Evolutionary conservation across 1,140 invertebrate genomes (phyloP), one percentile per base, ranked within the genome.

Genomic region (Rhopalosiphum maidis): DNA sequence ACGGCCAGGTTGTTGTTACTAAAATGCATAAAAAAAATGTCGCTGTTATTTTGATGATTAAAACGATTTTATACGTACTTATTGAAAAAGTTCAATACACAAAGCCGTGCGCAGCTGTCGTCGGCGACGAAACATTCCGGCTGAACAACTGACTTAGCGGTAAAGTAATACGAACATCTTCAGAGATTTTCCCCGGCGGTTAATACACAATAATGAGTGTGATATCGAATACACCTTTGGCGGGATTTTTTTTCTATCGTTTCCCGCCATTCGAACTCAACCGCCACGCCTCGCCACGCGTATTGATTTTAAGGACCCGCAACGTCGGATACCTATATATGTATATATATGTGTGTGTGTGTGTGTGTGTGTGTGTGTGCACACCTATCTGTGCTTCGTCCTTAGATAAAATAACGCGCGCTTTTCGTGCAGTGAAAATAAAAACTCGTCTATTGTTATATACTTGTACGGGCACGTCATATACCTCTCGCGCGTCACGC

Each of bases 251-350:
- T 86, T 46, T 15, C 7, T 85, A 25, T 30, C 60, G 60, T 68
- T 68, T 68, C 60, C 60, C 83, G 22, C 83, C 85, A 46, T 86
- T 30, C 25, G 25, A n/a, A 86, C 30, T 46, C 41, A 30, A 46
- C 85, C 43, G 23, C 41, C 85, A 86, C 83, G 83, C 85, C 85
- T 86, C 25, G 5, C 85, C 25, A 86, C 85, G 15, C 85, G 85
- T 86, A 86, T 86, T 86, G 85, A 86, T 86, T 86, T 86, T 86
- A 46, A 86, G 37, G 30, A 86, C 83, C 22, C 83, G 25, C 41
- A 43, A 41, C 23, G 35, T 37, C 22, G 41, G 35, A 85, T 41
- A 25, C 82, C 22, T 37, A 9, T 37, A 22, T 7, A 9, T 83
- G 23, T 83, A 68, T n/a, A 68, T 68, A 60, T 25, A 55, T 7